Conservation (phyloP, 2,888 invertebrate species). For the Scaptomyza polygonia region DNA sequence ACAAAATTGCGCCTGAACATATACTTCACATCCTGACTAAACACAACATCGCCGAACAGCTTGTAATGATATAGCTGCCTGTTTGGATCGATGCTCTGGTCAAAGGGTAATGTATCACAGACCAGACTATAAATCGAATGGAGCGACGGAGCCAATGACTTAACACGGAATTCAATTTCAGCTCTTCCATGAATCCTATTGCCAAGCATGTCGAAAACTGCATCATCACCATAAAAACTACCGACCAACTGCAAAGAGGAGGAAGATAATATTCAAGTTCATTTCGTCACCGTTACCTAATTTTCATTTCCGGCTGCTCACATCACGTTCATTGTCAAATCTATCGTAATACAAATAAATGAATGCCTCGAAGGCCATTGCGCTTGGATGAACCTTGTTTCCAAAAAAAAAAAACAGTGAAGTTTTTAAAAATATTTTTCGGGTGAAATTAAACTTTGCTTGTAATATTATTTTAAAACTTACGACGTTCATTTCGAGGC, state of each 20-base stretch:
- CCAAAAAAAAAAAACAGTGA: too few relatives aligned
- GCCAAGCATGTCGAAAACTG: neutral
- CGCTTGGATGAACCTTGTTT: neutral
- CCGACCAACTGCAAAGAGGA: neutral
- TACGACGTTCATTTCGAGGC: neutral
- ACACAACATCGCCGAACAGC: neutral
- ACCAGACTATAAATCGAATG: neutral
- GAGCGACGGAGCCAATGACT: neutral
- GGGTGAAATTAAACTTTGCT: too few relatives aligned
- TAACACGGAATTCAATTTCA: neutral
- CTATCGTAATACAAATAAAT: neutral
- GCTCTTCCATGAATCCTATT: neutral
- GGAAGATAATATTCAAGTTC: neutral
- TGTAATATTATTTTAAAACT: too few relatives aligned
- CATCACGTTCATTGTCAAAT: neutral
- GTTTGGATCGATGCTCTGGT: neutral
- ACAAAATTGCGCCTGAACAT: slow-evolving; percentile 4
- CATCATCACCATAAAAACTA: neutral
- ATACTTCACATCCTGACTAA: rapidly evolving
- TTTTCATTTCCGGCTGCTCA: neutral
- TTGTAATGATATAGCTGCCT: slow-evolving; percentile 3
- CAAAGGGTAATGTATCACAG: neutral
- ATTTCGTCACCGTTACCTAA: neutral
- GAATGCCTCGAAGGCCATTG: slow-evolving; percentile 2
- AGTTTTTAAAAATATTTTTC: too few relatives aligned